Evolutionary conservation across 2,797 vertebrate species (phyloP).

Genomic region (Vipera latastei): DNA sequence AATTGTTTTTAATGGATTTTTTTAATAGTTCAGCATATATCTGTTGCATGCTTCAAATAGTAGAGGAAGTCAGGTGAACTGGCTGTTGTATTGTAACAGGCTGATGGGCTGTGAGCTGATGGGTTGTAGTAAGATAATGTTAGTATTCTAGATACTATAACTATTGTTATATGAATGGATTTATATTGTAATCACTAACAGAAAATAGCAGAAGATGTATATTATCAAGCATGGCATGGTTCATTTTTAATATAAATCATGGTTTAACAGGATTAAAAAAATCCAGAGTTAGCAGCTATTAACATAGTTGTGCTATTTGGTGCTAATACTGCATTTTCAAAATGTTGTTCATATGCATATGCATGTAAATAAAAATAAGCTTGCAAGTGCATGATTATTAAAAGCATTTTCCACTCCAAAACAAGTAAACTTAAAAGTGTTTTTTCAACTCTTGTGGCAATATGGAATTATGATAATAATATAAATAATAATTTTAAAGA

Average conservation of each 20-base stretch:
- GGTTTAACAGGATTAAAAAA: neutral
- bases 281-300: too few relatives aligned
- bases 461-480: neutral
- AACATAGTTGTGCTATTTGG: too few relatives aligned
- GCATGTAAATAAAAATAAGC: neutral
- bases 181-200: neutral
- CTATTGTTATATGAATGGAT: neutral
- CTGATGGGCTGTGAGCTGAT: neutral
- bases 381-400: neutral
- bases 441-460: too few relatives aligned
- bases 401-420: too few relatives aligned
- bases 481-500: neutral
- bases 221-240: neutral
- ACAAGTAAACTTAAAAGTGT: too few relatives aligned
- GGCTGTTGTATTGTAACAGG: neutral
- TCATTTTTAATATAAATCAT: neutral
- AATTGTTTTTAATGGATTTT: neutral
- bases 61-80: neutral
- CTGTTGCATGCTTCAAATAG: neutral
- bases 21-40: neutral
- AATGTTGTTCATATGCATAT: neutral
- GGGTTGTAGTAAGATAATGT: neutral
- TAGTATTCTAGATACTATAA: neutral
- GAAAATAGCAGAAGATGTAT: neutral
- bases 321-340: neutral